Evolutionary conservation across 2,797 vertebrate genomes (phyloP).

Genomic region (Mus caroli): DNA sequence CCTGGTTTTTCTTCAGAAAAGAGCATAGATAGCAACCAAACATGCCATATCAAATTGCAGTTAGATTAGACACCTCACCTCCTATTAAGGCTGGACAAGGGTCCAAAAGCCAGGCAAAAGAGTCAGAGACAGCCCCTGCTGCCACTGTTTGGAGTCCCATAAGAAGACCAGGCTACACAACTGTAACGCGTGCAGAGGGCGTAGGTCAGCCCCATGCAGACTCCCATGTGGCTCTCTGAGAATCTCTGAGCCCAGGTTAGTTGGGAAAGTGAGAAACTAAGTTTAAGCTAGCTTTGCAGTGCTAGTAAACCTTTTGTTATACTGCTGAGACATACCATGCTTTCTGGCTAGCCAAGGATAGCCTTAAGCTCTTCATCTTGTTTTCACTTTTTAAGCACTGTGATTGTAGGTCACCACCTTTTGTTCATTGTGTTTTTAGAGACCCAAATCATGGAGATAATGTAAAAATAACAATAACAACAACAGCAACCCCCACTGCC

Average conservation of each 20-base stretch:
- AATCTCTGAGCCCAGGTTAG: neutral
- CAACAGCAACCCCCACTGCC: neutral
- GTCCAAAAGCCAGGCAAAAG: neutral
- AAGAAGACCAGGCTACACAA: neutral
- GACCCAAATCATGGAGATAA: neutral
- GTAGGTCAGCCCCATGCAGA: neutral
- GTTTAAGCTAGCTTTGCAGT: neutral
- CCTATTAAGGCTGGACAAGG: neutral
- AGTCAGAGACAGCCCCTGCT: neutral
- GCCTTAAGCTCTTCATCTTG: neutral
- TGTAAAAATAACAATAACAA: neutral
- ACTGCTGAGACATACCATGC: neutral
- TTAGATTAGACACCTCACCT: neutral
- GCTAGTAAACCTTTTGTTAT: neutral
- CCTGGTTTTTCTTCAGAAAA: neutral
- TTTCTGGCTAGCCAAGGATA: neutral
- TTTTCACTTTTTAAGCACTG: neutral
- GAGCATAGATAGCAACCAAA: neutral
- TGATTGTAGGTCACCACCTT: neutral
- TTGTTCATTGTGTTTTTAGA: constrained; percentile 7
- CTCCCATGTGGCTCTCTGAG: neutral
- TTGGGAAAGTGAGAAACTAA: neutral
- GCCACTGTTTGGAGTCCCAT: neutral
- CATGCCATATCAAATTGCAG: neutral
- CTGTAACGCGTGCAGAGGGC: neutral